Evolutionary conservation across 1,140 invertebrate species (phyloP), one percentile per base, ranked within the genome.

Genomic region (Temnothorax nylanderi): DNA sequence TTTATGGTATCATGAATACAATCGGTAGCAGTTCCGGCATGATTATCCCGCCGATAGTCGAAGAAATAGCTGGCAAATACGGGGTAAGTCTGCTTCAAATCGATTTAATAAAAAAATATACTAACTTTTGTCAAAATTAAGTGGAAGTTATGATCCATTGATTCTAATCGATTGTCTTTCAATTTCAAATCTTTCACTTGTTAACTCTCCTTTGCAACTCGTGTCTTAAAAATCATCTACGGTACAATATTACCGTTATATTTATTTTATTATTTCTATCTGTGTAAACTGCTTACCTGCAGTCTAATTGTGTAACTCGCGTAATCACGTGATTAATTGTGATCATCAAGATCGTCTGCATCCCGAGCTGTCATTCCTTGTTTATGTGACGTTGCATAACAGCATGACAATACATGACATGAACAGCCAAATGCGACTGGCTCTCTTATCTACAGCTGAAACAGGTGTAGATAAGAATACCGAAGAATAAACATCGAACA

Each of bases 1-100:
- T 97, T 11, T 97, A 97, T 87, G 97, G 97, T n/a, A 96, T 97
- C 32, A 97, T 97, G 56, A 97, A 97, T 90, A 97, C 96, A 44
- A 87, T 97, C 37, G 97, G 97, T 3, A 96, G 96, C 7, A 96
- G 96, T 0, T 96, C 97, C 5, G 97, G 97, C 21, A 97, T 97
- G 86, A 96, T 97, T 44, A 96, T 97, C 3, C 97, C 97, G 6
- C 90, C 90, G 0, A 37, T 94, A 21, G 92, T 94, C 1, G 93
- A 94, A 41, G 90, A 89, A 21, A 89, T 94, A 32, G 92, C 93
- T 21, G 93, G 92, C 13, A 92, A 93, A 88, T 78, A 90, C 13
- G 93, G 91, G 34, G 93, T 94, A 74, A 94, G 89, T 90, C 56
- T 7, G 7, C 3, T 84, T n/a, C 18, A 44, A 26, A 56, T 34